phyloP scores from a whole-genome alignment of 2,888 invertebrate species.

The Proisotoma minuta region DNA sequence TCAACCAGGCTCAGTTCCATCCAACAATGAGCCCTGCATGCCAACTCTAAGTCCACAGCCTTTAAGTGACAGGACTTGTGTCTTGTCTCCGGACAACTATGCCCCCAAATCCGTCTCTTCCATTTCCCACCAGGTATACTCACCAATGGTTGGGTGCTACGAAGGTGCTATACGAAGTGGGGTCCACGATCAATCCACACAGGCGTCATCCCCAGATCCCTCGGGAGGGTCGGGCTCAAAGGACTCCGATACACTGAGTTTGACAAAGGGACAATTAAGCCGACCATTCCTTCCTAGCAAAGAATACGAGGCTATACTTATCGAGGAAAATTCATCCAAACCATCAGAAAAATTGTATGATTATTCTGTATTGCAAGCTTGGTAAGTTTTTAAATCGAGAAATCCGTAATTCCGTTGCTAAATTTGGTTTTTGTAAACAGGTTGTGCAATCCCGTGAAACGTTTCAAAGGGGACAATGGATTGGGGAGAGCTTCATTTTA shows the following conservation, averaged over 20 bases:
- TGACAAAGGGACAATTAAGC: slow-evolving; percentile 54
- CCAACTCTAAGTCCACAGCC: slow-evolving; percentile 50
- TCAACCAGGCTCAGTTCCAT: slow-evolving; percentile 55
- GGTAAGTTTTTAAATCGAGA: slow-evolving; percentile 61
- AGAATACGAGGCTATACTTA: slow-evolving; percentile 71
- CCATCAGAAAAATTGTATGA: slow-evolving; percentile 80
- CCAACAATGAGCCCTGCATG: slow-evolving; percentile 41
- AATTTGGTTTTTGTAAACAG: slow-evolving; percentile 50
- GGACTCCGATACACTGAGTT: not conserved
- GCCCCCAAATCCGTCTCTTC: slow-evolving; percentile 52
- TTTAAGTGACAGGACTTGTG: slow-evolving; percentile 50
- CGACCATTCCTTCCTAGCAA: slow-evolving; percentile 72
- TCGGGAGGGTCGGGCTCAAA: not conserved
- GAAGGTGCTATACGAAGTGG: slow-evolving; percentile 48
- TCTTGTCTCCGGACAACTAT: slow-evolving; percentile 50
- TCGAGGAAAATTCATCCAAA: slow-evolving; percentile 67
- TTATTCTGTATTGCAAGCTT: slow-evolving; percentile 75
- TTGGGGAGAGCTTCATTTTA: slow-evolving; percentile 30
- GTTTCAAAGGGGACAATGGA: slow-evolving; percentile 61
- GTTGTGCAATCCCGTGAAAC: slow-evolving; percentile 87
- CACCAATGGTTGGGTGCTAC: slow-evolving; percentile 36
- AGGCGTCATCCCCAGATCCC: too few relatives aligned
- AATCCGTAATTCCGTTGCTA: not conserved
- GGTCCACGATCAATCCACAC: slow-evolving; percentile 16
- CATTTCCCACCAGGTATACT: slow-evolving; percentile 47